phyloP scores from a whole-genome alignment of 2,797 vertebrate genomes.

The Artibeus jamaicensis region DNA sequence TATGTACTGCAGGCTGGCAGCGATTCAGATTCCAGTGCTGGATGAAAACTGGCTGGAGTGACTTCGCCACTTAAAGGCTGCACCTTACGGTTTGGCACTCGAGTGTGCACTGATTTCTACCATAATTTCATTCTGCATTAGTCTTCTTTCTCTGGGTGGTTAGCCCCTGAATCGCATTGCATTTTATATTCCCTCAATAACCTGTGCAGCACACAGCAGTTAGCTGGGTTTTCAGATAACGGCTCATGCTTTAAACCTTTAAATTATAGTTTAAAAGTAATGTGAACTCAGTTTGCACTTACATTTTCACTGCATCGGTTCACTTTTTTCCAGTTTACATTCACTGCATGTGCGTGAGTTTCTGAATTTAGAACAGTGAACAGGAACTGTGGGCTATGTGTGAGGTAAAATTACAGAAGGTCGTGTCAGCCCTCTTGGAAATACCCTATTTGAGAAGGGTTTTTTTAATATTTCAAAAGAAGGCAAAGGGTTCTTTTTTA shows the following conservation, averaged over 20 bases:
- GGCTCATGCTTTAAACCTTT: background rate
- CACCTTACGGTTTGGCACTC: background rate
- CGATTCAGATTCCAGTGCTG: background rate
- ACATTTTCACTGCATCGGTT: background rate
- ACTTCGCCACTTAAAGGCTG: background rate
- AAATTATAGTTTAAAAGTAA: background rate
- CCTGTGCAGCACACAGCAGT: background rate
- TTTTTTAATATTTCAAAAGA: background rate
- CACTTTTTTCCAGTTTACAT: background rate
- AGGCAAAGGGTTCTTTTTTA: background rate
- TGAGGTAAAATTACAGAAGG: background rate
- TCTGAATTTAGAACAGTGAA: background rate
- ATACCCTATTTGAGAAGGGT: background rate
- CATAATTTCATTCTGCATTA: background rate
- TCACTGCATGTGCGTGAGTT: background rate
- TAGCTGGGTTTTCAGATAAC: constrained; percentile 5
- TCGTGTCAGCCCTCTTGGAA: background rate
- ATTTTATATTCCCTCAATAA: background rate
- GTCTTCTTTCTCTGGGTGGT: background rate
- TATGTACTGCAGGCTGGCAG: background rate
- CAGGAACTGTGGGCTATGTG: background rate
- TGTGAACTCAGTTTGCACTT: background rate
- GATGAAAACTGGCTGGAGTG: background rate
- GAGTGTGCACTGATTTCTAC: background rate
- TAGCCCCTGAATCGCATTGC: background rate